Percentiles rank a stretch among this genome's conserved stretches.
Conservation (phyloP, 2,797 vertebrate species). For the Philypnodon macrostomus region DNA sequence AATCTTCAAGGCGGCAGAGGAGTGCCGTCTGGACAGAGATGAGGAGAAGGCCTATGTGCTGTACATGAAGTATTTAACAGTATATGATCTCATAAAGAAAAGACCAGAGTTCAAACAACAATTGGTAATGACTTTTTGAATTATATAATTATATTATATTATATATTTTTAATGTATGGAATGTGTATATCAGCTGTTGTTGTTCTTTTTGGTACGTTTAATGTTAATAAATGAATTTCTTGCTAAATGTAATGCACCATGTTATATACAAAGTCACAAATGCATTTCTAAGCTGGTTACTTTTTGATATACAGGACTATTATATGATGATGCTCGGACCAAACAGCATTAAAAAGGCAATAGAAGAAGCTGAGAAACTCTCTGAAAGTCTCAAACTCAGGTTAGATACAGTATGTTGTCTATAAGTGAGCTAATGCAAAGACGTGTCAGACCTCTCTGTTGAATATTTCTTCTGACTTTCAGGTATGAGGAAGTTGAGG, state of each 20-base stretch:
- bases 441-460: constrained; percentile 1
- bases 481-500: constrained; percentile 97
- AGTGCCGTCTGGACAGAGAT: constrained; percentile 90
- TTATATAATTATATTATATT: too few relatives aligned
- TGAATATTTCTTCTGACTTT: constrained; percentile 3
- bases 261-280: too few relatives aligned
- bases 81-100: constrained; percentile 94
- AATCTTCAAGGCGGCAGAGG: constrained; percentile 94
- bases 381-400: constrained; percentile 97
- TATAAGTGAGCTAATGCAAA: neutral
- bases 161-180: too few relatives aligned
- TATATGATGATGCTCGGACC: constrained; percentile 88
- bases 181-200: too few relatives aligned
- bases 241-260: too few relatives aligned
- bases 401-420: constrained; percentile 57
- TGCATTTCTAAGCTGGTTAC: too few relatives aligned
- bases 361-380: constrained; percentile 97
- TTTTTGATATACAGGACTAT: constrained; percentile 80
- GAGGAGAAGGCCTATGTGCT: constrained; percentile 96
- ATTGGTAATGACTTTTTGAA: constrained; percentile 73
- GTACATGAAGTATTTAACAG: constrained; percentile 95
- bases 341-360: constrained; percentile 89
- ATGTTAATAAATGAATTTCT: neutral
- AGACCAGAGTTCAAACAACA: constrained; percentile 94
- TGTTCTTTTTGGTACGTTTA: too few relatives aligned